These are phyloP conservation scores for Rhinogobius similis DNA, from an alignment of 2,113 vertebrate genomes.

Conservation along the genomic window DNA sequence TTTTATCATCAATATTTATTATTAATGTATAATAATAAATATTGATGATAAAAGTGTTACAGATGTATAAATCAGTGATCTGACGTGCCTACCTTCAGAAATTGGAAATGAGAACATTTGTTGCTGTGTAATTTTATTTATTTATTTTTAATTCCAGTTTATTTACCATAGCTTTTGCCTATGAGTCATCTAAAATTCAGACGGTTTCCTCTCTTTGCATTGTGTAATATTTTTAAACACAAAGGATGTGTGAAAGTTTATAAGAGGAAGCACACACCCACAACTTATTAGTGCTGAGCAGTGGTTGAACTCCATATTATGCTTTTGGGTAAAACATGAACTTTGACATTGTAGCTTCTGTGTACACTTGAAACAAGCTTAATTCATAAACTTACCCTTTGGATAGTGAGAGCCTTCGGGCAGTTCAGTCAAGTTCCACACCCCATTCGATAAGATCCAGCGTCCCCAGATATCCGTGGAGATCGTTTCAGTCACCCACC, in stretches of 20 bases:
- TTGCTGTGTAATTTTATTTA: too few species aligned
- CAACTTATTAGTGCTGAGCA: too few species aligned
- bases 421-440: conserved; percentile 65
- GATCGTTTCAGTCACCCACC: conserved; percentile 54
- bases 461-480: conserved; percentile 74
- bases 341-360: not conserved
- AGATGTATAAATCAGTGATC: too few species aligned
- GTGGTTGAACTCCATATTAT: not conserved
- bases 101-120: too few species aligned
- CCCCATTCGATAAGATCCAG: not conserved
- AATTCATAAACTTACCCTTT: conserved; percentile 40
- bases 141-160: not conserved
- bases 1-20: too few species aligned
- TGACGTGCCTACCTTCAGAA: too few species aligned
- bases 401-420: conserved; percentile 42
- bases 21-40: too few species aligned
- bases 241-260: not conserved
- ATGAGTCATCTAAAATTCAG: not conserved
- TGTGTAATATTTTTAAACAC: too few species aligned
- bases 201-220: not conserved
- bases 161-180: not conserved
- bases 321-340: not conserved
- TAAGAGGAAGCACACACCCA: not conserved
- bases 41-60: not conserved
- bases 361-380: not conserved